phyloP scores from a whole-genome alignment of 2,888 invertebrate species.

The Microctonus brassicae region DNA sequence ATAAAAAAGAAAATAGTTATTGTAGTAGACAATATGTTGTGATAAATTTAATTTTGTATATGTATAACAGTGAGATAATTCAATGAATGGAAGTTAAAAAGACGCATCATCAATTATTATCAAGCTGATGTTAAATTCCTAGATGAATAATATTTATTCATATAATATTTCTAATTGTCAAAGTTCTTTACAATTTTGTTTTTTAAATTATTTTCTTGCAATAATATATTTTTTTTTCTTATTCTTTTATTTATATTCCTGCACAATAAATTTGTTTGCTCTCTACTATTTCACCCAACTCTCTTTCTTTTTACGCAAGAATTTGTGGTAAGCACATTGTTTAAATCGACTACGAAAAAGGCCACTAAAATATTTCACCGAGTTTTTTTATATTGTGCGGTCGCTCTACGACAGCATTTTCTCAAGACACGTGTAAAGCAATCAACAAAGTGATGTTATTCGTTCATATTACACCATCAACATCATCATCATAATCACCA shows the following conservation, averaged over 20 bases:
- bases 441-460: conserved; percentile 3
- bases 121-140: neutral
- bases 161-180: conserved; percentile 40
- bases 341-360: conserved; percentile 46
- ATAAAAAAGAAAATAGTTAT: neutral
- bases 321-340: conserved; percentile 38
- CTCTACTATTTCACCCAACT: conserved; percentile 9
- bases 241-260: neutral
- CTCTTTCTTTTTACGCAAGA: conserved; percentile 24
- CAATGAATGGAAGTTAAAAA: conserved; percentile 32
- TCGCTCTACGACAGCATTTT: conserved; percentile 31
- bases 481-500: conserved; percentile 9
- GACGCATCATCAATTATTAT: conserved; percentile 18
- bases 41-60: conserved; percentile 31
- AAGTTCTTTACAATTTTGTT: no score
- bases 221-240: conserved; percentile 12
- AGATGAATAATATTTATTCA: conserved; percentile 17
- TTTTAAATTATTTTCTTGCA: neutral
- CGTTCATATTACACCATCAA: neutral
- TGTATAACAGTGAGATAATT: conserved; percentile 24
- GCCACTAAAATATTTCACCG: conserved; percentile 48
- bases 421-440: conserved; percentile 9
- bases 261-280: conserved; percentile 4
- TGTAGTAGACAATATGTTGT: conserved; percentile 7
- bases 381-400: conserved; percentile 30